Evolutionary conservation across 1,140 invertebrate genomes (phyloP).

Genomic region (Trichonephila inaurata): DNA sequence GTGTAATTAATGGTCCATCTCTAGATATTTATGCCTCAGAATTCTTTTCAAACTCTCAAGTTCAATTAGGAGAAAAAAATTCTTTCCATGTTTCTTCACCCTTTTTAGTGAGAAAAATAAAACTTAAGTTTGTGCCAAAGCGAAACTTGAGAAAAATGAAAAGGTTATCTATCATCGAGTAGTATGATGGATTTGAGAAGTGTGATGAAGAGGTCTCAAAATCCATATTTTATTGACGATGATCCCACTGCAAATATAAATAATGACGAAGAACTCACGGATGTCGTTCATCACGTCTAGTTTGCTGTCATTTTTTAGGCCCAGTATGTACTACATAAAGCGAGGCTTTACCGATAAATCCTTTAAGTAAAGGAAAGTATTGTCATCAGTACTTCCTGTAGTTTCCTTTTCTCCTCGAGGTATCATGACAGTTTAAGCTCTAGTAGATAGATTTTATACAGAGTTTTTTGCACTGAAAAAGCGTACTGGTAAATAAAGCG

Average conservation of each 20-base stretch:
- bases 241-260: constrained; percentile 74
- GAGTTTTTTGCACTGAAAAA: too few species aligned
- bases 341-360: background rate
- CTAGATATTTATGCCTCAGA: background rate
- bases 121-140: background rate
- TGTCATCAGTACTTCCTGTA: background rate
- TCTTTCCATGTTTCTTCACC: background rate
- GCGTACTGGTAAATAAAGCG: too few species aligned
- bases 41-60: constrained; percentile 36
- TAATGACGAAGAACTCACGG: constrained; percentile 63
- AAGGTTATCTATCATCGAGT: constrained; percentile 54
- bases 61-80: constrained; percentile 54
- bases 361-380: constrained; percentile 7
- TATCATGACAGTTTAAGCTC: background rate
- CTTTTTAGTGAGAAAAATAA: constrained; percentile 10
- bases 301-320: constrained; percentile 49
- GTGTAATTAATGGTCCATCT: constrained; percentile 53
- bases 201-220: constrained; percentile 72
- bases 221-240: constrained; percentile 74
- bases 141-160: constrained; percentile 47
- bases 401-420: background rate
- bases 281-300: constrained; percentile 61
- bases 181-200: constrained; percentile 61
- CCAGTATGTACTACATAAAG: background rate
- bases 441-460: too few species aligned